Conservation (phyloP, 1,140 invertebrate species). For the Streblospio benedicti region DNA sequence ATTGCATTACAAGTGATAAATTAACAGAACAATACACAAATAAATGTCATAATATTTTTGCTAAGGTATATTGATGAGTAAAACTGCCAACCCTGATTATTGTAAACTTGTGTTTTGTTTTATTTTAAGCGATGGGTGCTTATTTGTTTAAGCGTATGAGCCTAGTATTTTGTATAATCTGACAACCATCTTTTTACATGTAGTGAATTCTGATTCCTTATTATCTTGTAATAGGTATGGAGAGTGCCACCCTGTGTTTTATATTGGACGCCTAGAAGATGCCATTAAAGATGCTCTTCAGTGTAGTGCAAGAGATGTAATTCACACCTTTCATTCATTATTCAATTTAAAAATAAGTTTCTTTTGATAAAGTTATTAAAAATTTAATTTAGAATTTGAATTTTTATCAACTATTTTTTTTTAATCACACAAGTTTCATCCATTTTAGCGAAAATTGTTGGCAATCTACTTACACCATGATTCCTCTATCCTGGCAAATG, state of each 20-base stretch:
- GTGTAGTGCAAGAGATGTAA: constrained; percentile 73
- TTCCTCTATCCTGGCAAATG: constrained; percentile 81
- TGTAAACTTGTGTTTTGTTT: too few relatives aligned
- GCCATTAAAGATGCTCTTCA: constrained; percentile 75
- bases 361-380: not conserved
- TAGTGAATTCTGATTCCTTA: too few relatives aligned
- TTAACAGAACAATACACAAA: too few relatives aligned
- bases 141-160: too few relatives aligned
- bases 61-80: constrained; percentile 5
- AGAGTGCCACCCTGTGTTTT: constrained; percentile 75
- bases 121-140: too few relatives aligned
- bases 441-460: constrained; percentile 74
- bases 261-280: constrained; percentile 77
- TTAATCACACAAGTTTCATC: too few relatives aligned
- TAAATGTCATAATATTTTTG: not conserved
- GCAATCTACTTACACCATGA: constrained; percentile 92
- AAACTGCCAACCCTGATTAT: too few relatives aligned
- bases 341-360: constrained; percentile 3
- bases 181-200: too few relatives aligned
- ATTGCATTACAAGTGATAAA: too few relatives aligned
- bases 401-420: too few relatives aligned
- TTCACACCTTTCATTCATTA: constrained; percentile 19
- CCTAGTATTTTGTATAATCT: too few relatives aligned
- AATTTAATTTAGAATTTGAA: too few relatives aligned
- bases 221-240: constrained; percentile 65